Evolutionary conservation across 92 coral and sea anemone species (phyloP), one percentile per base, ranked within the genome.

Genomic region (Pocillopora grandis): DNA sequence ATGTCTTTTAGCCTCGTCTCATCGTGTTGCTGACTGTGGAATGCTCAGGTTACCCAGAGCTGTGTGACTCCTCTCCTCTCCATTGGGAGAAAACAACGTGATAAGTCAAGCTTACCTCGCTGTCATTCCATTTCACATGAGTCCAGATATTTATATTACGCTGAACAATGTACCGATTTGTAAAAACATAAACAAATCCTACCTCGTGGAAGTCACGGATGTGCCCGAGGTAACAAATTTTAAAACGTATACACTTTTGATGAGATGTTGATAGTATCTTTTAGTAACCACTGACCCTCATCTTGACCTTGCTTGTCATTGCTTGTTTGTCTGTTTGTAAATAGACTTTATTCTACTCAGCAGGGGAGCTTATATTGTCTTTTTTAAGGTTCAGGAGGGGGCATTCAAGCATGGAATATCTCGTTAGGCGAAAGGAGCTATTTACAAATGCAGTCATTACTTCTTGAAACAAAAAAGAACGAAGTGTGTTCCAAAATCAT

Each of bases 251-350:
- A 23, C 75, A 69, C 42, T n/a, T 78, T 13, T 78, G 35, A 10
- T 66, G 70, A n/a, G 13, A 66, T 20, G 35, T 77, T 42, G 57
- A 56, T 13, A 20, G 78, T 7, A 42, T 42, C 62, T 17, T 52
- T 21, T 48, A 11, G 5, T 56, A 35, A 21, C 20, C 27, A 21
- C 56, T 75, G 78, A 16, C 36, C 33, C 9, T 49, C 58, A 37
- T 59, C 80, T 33, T 16, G 3, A 70, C 75, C 33, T 7, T 42
- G 52, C 52, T 3, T 70, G 20, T 70, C 75, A 70, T 35, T 37
- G 75, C 13, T 70, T 59, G 80, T 60, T 59, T 76, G 35, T 59
- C 37, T 59, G 80, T 60, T 59, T 76, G 35, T 59, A 76, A 76
- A 59, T 76, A 59, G 80, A 33, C 35, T 31, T 76, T 7, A 76